Conservation (phyloP, 1,140 invertebrate genomes). For the Cataglyphis hispanica region DNA sequence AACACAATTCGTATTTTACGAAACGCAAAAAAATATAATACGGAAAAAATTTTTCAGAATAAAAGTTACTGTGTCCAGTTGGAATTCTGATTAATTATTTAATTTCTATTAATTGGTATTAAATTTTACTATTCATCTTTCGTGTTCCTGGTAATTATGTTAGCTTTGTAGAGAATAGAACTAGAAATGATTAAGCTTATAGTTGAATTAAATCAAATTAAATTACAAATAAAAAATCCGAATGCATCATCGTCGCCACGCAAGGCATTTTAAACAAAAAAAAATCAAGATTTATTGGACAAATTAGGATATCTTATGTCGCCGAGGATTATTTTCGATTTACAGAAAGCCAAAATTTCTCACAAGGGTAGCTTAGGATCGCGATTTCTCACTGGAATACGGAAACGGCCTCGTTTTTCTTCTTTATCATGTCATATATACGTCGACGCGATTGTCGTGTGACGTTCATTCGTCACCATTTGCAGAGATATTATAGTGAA, state of each 20-base stretch:
- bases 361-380: neutral
- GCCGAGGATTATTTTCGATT: neutral
- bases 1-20: neutral
- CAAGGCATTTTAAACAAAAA: neutral
- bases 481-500: slow-evolving; percentile 31
- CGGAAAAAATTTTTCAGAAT: neutral
- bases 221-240: neutral
- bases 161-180: neutral
- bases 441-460: slow-evolving; percentile 19
- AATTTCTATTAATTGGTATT: neutral
- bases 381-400: neutral
- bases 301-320: neutral
- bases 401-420: slow-evolving; percentile 39
- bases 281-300: neutral
- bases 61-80: neutral
- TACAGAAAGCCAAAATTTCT: neutral
- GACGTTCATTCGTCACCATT: slow-evolving; percentile 36
- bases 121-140: neutral
- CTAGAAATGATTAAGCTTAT: neutral
- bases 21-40: neutral
- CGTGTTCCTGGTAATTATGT: neutral
- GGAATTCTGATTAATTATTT: neutral
- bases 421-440: slow-evolving; percentile 27
- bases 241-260: neutral
- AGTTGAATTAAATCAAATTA: neutral